Conservation (phyloP, 2,888 invertebrate genomes). For the Drosophila antonietae region DNA sequence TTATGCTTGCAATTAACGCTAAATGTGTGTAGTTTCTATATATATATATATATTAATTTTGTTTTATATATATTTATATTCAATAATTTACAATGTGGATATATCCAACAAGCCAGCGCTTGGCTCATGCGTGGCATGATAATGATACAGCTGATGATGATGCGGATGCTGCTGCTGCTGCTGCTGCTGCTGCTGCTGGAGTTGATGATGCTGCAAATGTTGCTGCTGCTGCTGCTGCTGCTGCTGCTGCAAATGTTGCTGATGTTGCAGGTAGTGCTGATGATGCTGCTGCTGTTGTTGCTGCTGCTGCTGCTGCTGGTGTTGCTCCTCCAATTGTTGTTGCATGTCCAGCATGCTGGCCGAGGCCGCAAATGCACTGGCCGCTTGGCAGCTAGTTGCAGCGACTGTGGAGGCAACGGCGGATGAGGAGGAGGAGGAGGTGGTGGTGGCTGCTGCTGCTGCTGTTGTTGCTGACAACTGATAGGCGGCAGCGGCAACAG, state of each 20-base stretch:
- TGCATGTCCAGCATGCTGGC: conserved; percentile 80
- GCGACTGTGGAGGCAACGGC: conserved; percentile 32
- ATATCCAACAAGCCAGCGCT: conserved; percentile 84
- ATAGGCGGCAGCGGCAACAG: conserved; percentile 66
- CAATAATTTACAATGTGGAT: conserved; percentile 84
- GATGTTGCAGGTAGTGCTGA: conserved; percentile 50
- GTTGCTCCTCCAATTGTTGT: conserved; percentile 65
- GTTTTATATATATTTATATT: conserved; percentile 55
- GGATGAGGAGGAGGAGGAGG: neutral
- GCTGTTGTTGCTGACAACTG: conserved; percentile 65
- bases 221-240: conserved; percentile 63
- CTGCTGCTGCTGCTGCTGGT: conserved; percentile 51
- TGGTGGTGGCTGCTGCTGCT: conserved; percentile 28
- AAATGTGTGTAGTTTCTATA: conserved; percentile 23
- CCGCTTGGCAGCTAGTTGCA: conserved; percentile 54
- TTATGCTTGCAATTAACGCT: conserved; percentile 30
- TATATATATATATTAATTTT: conserved; percentile 27
- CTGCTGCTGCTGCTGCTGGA: conserved; percentile 54
- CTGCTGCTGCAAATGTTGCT: conserved; percentile 25
- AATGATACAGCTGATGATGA: conserved; percentile 64
- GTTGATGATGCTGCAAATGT: conserved; percentile 62
- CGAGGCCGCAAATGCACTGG: conserved; percentile 49
- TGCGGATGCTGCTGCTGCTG: conserved; percentile 63
- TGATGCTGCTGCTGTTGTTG: conserved; percentile 44
- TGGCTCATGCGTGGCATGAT: conserved; percentile 67